Evolutionary conservation across 2,113 vertebrate species (phyloP), one percentile per base, ranked within the genome.

Genomic region (Conger conger): DNA sequence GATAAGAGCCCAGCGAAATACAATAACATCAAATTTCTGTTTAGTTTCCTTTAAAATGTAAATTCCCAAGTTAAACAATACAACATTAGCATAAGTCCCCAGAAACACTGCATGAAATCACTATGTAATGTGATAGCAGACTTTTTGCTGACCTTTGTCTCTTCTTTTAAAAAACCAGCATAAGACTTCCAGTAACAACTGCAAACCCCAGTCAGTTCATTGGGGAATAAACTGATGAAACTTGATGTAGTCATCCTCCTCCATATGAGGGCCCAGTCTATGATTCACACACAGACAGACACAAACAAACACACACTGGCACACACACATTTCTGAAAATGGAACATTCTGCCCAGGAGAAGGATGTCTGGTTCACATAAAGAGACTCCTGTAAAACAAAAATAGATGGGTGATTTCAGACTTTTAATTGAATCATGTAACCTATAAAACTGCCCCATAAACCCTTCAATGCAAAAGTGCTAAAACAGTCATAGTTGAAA

Each of bases 101-200:
- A 8, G 60, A 68, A 68, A 68, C 5, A 3, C 60, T 35, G 82
- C 63, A n/a, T n/a, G 36, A 11, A 87, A 53, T 33, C 83, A 83
- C 33, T 38, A 11, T 0, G 18, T 87, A 87, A 91, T 86, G 85
- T 86, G 87, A 90, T 53, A 91, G n/a, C 89, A 88, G 87, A 83
- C 80, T 27, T 27, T n/a, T n/a, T n/a, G n/a, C n/a, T 30, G 45
- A 23, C 53, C 53, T 20, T 60, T 30, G 53, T 84, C 89, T 87
- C 84, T 86, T 84, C 60, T 80, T 84, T 89, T 63, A 63, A 2
- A 27, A 23, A 3, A 63, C 18, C 18, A 63, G 57, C 57, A 63
- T 23, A 63, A 63, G 3, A 63, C 57, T 23, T 63, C 18, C 20
- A 27, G 23, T 63, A 63, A 63, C 4, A 27, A 63, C 57, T 63